phyloP scores from a whole-genome alignment of 2,888 invertebrate species.

The Drosophila mettleri region DNA sequence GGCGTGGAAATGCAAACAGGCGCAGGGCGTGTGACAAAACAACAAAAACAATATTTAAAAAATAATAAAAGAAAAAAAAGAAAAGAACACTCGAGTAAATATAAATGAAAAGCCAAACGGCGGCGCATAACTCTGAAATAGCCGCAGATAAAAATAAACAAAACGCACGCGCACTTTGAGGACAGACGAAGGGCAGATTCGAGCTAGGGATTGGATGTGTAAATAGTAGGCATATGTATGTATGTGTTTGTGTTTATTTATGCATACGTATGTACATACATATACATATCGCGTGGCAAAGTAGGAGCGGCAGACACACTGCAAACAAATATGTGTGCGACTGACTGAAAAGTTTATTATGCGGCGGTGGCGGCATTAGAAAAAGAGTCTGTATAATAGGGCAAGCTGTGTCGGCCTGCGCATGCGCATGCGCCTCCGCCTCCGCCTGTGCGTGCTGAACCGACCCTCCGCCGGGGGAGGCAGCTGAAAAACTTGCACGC shows the following conservation, averaged over 20 bases:
- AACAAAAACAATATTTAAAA: constrained; percentile 38
- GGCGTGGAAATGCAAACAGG: constrained; percentile 54
- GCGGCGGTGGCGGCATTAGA: constrained; percentile 10
- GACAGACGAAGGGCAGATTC: constrained; percentile 61
- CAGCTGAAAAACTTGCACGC: constrained; percentile 39
- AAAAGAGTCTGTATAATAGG: constrained; percentile 13
- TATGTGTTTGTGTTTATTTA: neutral
- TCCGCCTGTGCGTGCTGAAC: neutral
- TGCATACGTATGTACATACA: neutral
- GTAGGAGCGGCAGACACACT: neutral
- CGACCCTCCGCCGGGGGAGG: neutral
- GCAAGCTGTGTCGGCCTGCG: neutral
- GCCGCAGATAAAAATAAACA: constrained; percentile 68
- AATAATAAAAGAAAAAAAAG: neutral
- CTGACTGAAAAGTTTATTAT: constrained; percentile 23
- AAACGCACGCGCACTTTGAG: constrained; percentile 46
- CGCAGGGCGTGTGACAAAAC: constrained; percentile 48
- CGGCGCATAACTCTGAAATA: constrained; percentile 60
- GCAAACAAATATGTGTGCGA: constrained; percentile 2
- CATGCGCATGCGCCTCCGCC: neutral
- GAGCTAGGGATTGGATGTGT: constrained; percentile 17
- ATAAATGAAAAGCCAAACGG: constrained; percentile 50
- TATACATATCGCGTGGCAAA: constrained; percentile 15
- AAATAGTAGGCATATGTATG: neutral
- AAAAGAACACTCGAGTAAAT: constrained; percentile 18